Conservation (phyloP, 2,888 invertebrate species). For the Cheiracanthium punctorium region DNA sequence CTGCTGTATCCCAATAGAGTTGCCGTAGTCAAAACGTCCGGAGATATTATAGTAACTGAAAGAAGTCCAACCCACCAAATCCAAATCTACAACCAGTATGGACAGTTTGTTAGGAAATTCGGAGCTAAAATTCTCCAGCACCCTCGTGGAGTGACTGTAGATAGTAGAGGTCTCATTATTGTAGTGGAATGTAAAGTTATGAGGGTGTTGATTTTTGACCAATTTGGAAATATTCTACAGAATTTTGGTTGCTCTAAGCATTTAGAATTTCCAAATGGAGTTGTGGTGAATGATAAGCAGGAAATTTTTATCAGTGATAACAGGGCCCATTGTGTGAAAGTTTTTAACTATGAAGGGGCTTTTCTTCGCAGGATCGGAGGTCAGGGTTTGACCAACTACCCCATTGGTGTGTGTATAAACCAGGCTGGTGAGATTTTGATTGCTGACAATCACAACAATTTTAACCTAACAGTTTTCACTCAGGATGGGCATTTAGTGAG, state of each 20-base stretch:
- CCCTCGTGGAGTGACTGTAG: constrained; percentile 99
- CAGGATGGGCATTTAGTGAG: constrained; percentile 98
- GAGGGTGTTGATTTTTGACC: constrained; percentile 99
- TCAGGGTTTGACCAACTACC: constrained; percentile 99
- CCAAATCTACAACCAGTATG: constrained; percentile 99
- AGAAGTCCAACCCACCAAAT: constrained; percentile 98
- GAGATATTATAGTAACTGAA: constrained; percentile 99
- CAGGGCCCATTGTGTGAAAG: constrained; percentile 99
- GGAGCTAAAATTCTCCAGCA: constrained; percentile 99
- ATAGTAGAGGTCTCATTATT: constrained; percentile 97
- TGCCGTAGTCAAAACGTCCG: constrained; percentile 98
- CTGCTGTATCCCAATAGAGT: constrained; percentile 98
- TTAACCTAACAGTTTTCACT: constrained; percentile 98
- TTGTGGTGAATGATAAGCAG: constrained; percentile 99
- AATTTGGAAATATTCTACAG: constrained; percentile 95
- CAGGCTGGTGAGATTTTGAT: constrained; percentile 97
- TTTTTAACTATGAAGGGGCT: constrained; percentile 97
- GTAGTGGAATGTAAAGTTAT: constrained; percentile 99
- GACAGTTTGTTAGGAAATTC: constrained; percentile 99
- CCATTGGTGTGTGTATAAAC: constrained; percentile 99
- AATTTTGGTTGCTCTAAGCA: constrained; percentile 99
- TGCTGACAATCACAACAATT: constrained; percentile 99
- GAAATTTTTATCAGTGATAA: constrained; percentile 99
- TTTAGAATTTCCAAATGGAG: constrained; percentile 99
- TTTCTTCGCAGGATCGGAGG: constrained; percentile 98